Conservation (phyloP, 2,113 vertebrate species). For the Tragelaphus strepsiceros region DNA sequence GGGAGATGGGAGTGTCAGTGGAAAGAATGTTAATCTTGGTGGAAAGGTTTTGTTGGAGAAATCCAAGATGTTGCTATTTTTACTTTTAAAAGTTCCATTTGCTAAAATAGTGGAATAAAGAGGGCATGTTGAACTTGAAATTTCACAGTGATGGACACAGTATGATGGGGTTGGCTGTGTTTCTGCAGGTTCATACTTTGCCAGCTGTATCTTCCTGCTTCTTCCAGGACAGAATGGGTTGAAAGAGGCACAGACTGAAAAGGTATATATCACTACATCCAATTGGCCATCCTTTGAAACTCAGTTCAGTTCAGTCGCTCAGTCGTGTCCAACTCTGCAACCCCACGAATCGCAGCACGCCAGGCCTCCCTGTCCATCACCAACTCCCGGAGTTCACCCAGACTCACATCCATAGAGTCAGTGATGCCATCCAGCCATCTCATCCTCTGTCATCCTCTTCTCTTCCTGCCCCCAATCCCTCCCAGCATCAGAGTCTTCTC, state of each 20-base stretch:
- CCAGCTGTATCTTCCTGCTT: constrained; percentile 20
- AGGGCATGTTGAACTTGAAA: not conserved
- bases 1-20: not conserved
- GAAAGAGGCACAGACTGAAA: not conserved
- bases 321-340: too few species aligned
- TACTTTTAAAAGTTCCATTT: not conserved
- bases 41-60: not conserved
- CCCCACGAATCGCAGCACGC: too few species aligned
- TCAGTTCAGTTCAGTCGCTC: not conserved
- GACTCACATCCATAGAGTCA: too few species aligned
- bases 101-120: not conserved
- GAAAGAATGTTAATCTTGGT: not conserved
- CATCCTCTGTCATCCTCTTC: too few species aligned
- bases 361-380: too few species aligned
- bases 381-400: too few species aligned
- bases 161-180: not conserved
- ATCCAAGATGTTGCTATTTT: not conserved
- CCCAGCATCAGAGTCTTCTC: too few species aligned
- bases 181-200: constrained; percentile 47
- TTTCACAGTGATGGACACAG: not conserved
- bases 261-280: not conserved
- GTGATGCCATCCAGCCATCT: too few species aligned
- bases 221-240: not conserved
- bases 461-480: too few species aligned
- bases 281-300: not conserved